Evolutionary conservation across 2,113 vertebrate species (phyloP).

Genomic region (Climacteris rufus): DNA sequence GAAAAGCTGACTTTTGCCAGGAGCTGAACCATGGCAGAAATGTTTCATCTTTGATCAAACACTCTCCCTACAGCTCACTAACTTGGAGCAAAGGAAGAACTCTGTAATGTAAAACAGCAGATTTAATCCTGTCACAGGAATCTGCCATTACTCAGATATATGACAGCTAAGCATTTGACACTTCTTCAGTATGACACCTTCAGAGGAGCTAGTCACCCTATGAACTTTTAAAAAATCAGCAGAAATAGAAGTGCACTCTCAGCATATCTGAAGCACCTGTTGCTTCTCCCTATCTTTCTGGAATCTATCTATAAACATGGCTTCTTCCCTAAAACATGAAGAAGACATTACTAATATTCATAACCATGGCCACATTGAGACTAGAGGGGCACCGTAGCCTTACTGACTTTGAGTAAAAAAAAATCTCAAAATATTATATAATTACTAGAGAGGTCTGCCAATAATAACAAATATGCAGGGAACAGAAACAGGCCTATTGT

Average conservation of each 20-base stretch:
- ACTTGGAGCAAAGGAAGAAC: accelerated
- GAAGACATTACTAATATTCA: not conserved
- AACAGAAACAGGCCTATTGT: not conserved
- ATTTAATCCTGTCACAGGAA: not conserved
- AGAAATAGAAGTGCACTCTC: not conserved
- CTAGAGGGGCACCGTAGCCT: not conserved
- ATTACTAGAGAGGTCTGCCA: not conserved
- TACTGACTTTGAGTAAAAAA: not conserved
- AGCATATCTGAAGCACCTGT: not conserved
- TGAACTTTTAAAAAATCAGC: not conserved
- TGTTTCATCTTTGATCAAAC: not conserved
- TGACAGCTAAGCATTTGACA: not conserved
- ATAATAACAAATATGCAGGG: not conserved
- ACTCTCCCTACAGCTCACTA: not conserved
- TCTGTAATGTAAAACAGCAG: not conserved
- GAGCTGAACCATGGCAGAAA: not conserved
- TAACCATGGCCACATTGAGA: not conserved
- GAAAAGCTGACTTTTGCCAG: not conserved
- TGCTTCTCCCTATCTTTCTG: not conserved
- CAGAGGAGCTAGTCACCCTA: not conserved
- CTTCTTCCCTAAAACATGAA: not conserved
- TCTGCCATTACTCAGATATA: not conserved
- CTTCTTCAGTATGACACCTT: not conserved
- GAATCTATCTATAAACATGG: not conserved
- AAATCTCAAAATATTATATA: not conserved